Percentiles rank a stretch among this genome's conserved stretches.
These are phyloP conservation scores for Caranx ignobilis DNA, from an alignment of 2,113 vertebrate genomes.

Conservation along the genomic window DNA sequence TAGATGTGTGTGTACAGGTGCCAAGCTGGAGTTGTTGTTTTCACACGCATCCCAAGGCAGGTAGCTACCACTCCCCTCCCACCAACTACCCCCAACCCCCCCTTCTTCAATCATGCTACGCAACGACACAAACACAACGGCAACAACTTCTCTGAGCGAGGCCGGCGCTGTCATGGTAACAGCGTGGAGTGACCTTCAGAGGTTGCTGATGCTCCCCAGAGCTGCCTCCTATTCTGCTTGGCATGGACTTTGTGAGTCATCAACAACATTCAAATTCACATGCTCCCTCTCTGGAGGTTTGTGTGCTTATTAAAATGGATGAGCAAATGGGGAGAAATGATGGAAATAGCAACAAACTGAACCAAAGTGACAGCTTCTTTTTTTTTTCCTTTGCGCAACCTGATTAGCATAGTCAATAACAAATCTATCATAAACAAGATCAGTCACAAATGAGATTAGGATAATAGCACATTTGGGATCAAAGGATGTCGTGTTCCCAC, in stretches of 20 bases:
- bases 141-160: conserved; percentile 62
- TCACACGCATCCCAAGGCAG: conserved; percentile 28
- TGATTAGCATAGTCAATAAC: conserved; percentile 5
- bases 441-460: background rate
- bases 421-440: conserved; percentile 12
- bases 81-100: background rate
- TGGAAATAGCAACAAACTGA: conserved; percentile 37
- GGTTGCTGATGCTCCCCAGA: conserved; percentile 70
- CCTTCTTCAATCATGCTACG: conserved; percentile 40
- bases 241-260: conserved; percentile 75
- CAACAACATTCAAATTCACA: conserved; percentile 76
- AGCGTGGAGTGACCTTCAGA: conserved; percentile 77
- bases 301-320: conserved; percentile 67
- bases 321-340: conserved; percentile 43
- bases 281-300: conserved; percentile 51
- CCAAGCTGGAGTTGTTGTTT: conserved; percentile 18
- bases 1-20: conserved; percentile 19
- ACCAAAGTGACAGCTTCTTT: background rate
- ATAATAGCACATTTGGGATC: conserved; percentile 5
- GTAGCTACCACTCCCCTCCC: background rate
- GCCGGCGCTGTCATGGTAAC: conserved; percentile 78
- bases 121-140: conserved; percentile 20
- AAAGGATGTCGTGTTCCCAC: background rate
- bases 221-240: conserved; percentile 66
- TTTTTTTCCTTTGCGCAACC: background rate